Evolutionary conservation across 2,113 vertebrate genomes (phyloP).

Genomic region (Microtus pennsylvanicus): DNA sequence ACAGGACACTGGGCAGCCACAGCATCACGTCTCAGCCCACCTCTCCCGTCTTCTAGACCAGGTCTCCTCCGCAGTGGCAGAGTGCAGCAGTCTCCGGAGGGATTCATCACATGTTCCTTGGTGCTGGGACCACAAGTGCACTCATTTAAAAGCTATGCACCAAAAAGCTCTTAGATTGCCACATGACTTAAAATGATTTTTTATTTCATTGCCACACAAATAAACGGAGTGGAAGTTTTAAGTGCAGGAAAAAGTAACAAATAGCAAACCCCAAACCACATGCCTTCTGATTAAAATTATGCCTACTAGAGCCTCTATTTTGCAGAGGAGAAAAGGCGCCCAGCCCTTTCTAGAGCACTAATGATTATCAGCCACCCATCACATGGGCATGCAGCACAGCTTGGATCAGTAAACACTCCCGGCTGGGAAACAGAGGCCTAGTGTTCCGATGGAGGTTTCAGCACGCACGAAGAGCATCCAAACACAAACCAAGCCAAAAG

Average conservation of each 20-base stretch:
- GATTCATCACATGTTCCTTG: constrained; percentile 11
- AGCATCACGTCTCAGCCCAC: not conserved
- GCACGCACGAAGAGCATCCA: constrained; percentile 31
- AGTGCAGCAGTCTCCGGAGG: not conserved
- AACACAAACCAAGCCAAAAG: constrained; percentile 31
- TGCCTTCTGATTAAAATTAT: constrained; percentile 75
- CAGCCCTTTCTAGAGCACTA: constrained; percentile 65
- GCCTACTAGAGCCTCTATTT: constrained; percentile 58
- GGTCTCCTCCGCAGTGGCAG: not conserved
- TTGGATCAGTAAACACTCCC: constrained; percentile 63
- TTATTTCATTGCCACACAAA: constrained; percentile 61
- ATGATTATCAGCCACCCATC: constrained; percentile 67
- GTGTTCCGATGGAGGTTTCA: constrained; percentile 23
- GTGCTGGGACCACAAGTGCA: constrained; percentile 34
- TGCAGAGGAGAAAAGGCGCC: constrained; percentile 58
- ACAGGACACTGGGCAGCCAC: not conserved
- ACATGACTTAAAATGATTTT: constrained; percentile 55
- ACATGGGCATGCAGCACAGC: constrained; percentile 64
- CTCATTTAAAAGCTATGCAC: constrained; percentile 49
- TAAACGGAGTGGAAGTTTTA: constrained; percentile 67
- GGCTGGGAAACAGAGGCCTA: constrained; percentile 54
- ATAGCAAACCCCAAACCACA: constrained; percentile 70
- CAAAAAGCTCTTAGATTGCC: constrained; percentile 56
- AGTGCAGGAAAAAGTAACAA: constrained; percentile 70
- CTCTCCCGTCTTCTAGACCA: not conserved